phyloP scores from a whole-genome alignment of 2,113 vertebrate species.

The Columba janthina region DNA sequence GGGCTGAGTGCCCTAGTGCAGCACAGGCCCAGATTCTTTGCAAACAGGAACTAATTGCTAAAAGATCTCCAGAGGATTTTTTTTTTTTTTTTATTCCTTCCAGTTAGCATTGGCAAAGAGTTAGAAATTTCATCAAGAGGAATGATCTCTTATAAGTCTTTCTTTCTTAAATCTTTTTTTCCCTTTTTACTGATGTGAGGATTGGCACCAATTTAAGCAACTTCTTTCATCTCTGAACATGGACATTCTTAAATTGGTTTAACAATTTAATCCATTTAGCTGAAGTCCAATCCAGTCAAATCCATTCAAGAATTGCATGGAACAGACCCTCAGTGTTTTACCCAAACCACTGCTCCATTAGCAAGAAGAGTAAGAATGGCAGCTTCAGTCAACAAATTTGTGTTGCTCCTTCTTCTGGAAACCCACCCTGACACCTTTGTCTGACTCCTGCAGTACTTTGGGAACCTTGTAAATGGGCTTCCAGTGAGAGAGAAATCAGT shows the following conservation, averaged over 20 bases:
- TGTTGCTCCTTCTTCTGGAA: background rate
- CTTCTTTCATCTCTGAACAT: constrained; percentile 35
- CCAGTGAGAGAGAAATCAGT: background rate
- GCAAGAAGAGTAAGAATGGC: background rate
- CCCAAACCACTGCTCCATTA: background rate
- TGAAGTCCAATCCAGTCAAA: constrained; percentile 47
- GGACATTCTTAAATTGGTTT: constrained; percentile 50
- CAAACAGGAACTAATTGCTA: constrained; percentile 58
- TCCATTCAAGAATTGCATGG: constrained; percentile 42
- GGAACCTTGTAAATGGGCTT: background rate
- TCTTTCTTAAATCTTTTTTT: constrained; percentile 52
- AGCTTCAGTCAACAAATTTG: background rate
- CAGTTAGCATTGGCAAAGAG: constrained; percentile 62
- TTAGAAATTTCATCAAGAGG: constrained; percentile 52
- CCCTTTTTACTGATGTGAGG: constrained; percentile 40
- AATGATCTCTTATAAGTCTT: constrained; percentile 46
- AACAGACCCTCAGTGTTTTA: constrained; percentile 56
- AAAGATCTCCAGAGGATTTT: constrained; percentile 18
- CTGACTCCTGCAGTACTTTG: background rate
- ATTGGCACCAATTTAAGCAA: constrained; percentile 57
- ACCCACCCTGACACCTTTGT: background rate
- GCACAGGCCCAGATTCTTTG: constrained; percentile 25
- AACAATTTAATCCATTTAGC: constrained; percentile 66
- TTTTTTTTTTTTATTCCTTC: constrained; percentile 47
- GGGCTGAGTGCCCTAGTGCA: background rate